Base-by-base conservation (phyloP, 1,140 invertebrate genomes). In the Delia radicum region DNA sequence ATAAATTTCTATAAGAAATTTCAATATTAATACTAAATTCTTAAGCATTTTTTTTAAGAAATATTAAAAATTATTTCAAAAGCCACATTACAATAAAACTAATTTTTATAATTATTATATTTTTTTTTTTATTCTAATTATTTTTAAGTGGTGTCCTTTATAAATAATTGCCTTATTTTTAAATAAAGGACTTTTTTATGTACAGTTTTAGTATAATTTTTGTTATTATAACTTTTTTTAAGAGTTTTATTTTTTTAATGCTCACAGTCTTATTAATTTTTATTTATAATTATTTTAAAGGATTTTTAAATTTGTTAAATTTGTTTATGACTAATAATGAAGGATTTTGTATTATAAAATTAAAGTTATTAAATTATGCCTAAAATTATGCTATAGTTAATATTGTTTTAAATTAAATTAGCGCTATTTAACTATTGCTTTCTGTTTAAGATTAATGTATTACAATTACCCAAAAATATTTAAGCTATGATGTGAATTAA, bases 361-460 rank as follows among this genome's bases (percentile, higher is more conserved):
- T n/a, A n/a, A n/a, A n/a, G n/a, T 62, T 62, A 62, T 24, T 10
- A 27, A 28, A 33, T 24, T 33, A 33, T 1, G n/a, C 31, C 65
- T 69, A 69, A 33, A 69, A 21, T 31, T 69, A 69, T 69, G 29
- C 65, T 69, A 21, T 69, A 24, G 8, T 21, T 24, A 21, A 24
- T 69, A 21, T 24, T 69, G 6, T 37, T 42, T 10, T 8, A 42
- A 42, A 24, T 69, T 69, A 29, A 37, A 37, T 24, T 69, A 69
- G 18, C 33, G n/a, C 63, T 67, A 67, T 31, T 67, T 67, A 31
- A 67, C 63, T 69, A 69, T 69, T 69, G 65, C 65, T 69, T 63
- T n/a, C n/a, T 42, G 37, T 42, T 42, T 10, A 42, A 29, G 28
- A n/a, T 65, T n/a, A 29, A 63, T 6, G 13, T 63, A 27, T 1